Evolutionary conservation across 2,113 vertebrate species (phyloP), one percentile per base, ranked within the genome.

Genomic region (Trichechus manatus): DNA sequence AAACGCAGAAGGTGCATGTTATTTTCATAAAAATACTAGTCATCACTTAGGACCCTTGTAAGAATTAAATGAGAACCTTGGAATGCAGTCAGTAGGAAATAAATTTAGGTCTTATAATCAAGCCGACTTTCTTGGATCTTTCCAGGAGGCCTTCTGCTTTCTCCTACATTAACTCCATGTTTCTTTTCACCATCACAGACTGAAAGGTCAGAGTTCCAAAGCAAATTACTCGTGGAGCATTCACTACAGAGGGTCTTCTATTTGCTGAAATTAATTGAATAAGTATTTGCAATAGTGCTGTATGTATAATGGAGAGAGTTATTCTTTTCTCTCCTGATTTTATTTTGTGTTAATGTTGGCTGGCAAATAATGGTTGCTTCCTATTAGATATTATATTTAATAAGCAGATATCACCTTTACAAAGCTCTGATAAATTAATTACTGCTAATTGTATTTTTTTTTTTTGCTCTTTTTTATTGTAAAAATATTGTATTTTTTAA

Each of bases 341-440:
- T 86, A 75, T 63, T 94, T 96, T 78, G 42, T 91, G 27, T 56
- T 94, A 80, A 92, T 68, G 17, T n/a, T 85, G 90, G 63, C 56
- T 33, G 66, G 29, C 17, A 56, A 97, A 50, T 80, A 87, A 79
- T 77, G 50, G 89, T 89, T 86, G 68, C 44, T 96, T 93, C 95
- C 87, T 91, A 95, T 91, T 78, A 90, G 53, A 72, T n/a, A 85
- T 63, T 94, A 85, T 29, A 94, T 85, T 89, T 79, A 97, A 80
- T 87, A 95, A 93, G 75, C 70, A 87, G 36, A 70, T 59, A 75
- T 31, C 50, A 77, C 36, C 50, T 89, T 91, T 93, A 68, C 31
- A 91, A 94, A 93, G 68, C 42, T 22, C 61, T 19, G 56, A 87
- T 80, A 87, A 89, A 87, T 89, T 90, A 94, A 90, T 93, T 66